phyloP scores from a whole-genome alignment of 2,888 invertebrate genomes.

The Rotaria macrura region DNA sequence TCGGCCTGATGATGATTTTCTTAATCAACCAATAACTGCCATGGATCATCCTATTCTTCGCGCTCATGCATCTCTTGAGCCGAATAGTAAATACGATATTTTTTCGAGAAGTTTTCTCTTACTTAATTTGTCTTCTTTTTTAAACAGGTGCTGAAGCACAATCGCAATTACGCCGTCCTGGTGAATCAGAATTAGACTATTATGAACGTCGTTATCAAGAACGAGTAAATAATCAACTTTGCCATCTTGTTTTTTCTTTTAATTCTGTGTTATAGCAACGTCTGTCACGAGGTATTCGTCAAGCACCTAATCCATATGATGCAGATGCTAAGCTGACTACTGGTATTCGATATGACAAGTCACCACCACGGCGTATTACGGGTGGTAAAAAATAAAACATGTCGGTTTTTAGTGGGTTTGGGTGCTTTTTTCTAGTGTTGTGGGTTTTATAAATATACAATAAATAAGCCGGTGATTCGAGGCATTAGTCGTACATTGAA shows the following conservation, averaged over 20 bases:
- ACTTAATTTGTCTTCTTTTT: background rate
- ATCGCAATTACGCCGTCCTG: slow-evolving; percentile 43
- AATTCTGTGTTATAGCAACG: background rate
- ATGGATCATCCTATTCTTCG: slow-evolving; percentile 46
- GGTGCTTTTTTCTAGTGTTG: too few relatives aligned
- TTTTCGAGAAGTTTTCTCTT: background rate
- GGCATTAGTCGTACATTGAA: too few relatives aligned
- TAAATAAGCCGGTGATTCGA: too few relatives aligned
- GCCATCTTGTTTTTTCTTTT: background rate
- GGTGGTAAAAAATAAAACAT: too few relatives aligned
- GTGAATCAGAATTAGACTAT: slow-evolving; percentile 48
- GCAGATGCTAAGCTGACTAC: slow-evolving; percentile 25
- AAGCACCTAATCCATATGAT: slow-evolving; percentile 26
- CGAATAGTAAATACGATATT: background rate
- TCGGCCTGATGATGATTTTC: slow-evolving; percentile 44
- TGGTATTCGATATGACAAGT: background rate
- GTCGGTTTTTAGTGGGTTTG: too few relatives aligned
- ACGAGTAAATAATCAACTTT: slow-evolving; percentile 5
- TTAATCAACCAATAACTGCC: slow-evolving; percentile 46
- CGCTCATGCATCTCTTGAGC: slow-evolving; percentile 31
- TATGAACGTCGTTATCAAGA: slow-evolving; percentile 41
- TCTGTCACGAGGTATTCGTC: background rate
- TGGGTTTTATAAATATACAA: too few relatives aligned
- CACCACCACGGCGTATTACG: background rate
- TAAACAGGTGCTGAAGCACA: slow-evolving; percentile 42